phyloP scores from a whole-genome alignment of 1,140 invertebrate species.

The Drosophila dunni region DNA sequence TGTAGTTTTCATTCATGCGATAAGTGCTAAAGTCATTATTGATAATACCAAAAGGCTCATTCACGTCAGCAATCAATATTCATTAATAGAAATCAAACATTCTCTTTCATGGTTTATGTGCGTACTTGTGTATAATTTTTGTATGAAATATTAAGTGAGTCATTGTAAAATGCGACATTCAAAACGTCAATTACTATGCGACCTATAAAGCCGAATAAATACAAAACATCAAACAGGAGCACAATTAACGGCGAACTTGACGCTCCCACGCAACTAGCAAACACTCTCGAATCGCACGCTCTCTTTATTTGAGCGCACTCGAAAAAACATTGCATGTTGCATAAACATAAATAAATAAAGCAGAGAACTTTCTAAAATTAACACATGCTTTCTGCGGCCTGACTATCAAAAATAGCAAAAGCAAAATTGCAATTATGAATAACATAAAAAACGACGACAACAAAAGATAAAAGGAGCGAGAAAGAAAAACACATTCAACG shows the following conservation, averaged over 20 bases:
- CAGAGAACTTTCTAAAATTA: conserved; percentile 78
- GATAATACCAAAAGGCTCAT: conserved; percentile 45
- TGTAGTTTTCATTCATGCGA: conserved; percentile 50
- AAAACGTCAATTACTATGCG: conserved; percentile 40
- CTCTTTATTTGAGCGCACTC: conserved; percentile 48
- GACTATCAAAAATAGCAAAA: conserved; percentile 64
- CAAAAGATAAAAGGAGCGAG: conserved; percentile 6
- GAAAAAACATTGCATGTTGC: conserved; percentile 67
- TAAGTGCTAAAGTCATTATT: conserved; percentile 42
- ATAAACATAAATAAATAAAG: conserved; percentile 60
- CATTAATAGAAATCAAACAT: conserved; percentile 51
- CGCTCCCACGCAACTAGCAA: conserved; percentile 63
- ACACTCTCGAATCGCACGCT: conserved; percentile 37
- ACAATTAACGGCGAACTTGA: conserved; percentile 53
- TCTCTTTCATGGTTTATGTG: conserved; percentile 12
- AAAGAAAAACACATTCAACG: conserved; percentile 47
- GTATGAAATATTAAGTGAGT: conserved; percentile 42
- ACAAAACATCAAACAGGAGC: conserved; percentile 10
- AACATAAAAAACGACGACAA: conserved; percentile 45
- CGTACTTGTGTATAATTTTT: background rate
- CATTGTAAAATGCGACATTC: conserved; percentile 49
- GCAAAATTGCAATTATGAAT: conserved; percentile 79
- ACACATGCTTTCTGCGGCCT: conserved; percentile 53
- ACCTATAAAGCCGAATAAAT: conserved; percentile 15
- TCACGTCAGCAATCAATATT: conserved; percentile 74